Base-by-base conservation (phyloP, 2,888 invertebrate species). In the Pyrocoelia pectoralis region DNA sequence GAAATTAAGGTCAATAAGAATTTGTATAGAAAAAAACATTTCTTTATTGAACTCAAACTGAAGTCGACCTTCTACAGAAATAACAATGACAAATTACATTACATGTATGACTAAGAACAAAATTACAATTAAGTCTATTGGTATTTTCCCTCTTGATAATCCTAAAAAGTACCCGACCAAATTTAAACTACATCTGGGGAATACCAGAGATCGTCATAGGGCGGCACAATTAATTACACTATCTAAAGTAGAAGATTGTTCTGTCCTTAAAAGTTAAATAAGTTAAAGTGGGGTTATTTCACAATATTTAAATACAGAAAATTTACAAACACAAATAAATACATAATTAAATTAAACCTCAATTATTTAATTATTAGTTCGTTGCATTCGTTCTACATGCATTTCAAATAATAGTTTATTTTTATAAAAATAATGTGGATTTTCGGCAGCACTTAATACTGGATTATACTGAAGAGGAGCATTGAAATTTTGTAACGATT, bases 381-480 rank as follows among this genome's bases (percentile, higher is more conserved):
- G 86, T 80, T 91, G 90, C 77, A 90, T 81, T 77, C 94, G 85
- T 75, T 93, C 92, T 78, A 93, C 83, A 81, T 95, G 94, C 78
- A 94, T 85, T 80, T 94, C 90, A 83, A 92, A 94, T 74, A 96
- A 83, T 76, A 95, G 82, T 83, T 93, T 94, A 80, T 96, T 96
- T 71, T 87, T 87, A 73, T 91, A 89, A 79, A 90, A 95, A 79
- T 95, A 96, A 80, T 91, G 91, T 19, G 90, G 93, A 84, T 95
- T 96, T 75, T 94, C 89, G 56, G 84, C 81, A 63, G 90, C 89
- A 76, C 82, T 87, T 55, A 95, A 83, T 74, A 93, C 93, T 13
- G 95, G 95, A 72, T 87, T 87, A 79, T 94, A 94, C 67, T 82
- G 84, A 10, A 85, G 83, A 19, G 66, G 64, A n/a, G 64, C 66